Base-by-base conservation (phyloP, 2,797 vertebrate species). In the Dendrocincla fuliginosa region DNA sequence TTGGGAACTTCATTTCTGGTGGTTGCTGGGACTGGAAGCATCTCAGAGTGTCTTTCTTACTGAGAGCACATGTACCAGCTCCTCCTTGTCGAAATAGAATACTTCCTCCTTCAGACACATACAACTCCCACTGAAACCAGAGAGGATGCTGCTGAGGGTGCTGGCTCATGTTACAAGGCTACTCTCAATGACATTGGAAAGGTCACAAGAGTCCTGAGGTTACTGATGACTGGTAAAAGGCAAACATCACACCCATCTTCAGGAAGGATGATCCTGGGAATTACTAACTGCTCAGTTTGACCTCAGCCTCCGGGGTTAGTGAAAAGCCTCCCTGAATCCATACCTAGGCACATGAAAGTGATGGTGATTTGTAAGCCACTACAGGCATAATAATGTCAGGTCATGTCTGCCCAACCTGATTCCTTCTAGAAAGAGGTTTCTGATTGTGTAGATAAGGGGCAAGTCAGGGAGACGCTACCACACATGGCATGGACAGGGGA, bases 261-360 rank as follows among this genome's bases (percentile, higher is more conserved):
- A 11, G 4, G 37, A 11, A 78, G 33, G 4, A 75, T 6, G 14
- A 70, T 57, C 9, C 25, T 32, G 33, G 19, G 25, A 80, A 37
- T 33, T 73, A 50, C 14, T 0, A 0, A 35, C 2, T n/a, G 46
- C 2, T 10, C 27, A 59, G n/a, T 10, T 11, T 41, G 25, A 44
- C 25, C 15, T 50, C 39, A 32, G 25, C 8, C 35, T 5, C 27
- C 46, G 22, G 28, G 14, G 15, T 30, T 15, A 67, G 28, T 32
- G 25, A 13, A 79, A 44, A 49, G 37, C 39, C 12, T 79, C 28
- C 7, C 11, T 50, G 16, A 89, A 37, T 39, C n/a, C 22, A 15
- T 27, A 63, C 8, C 23, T 18, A 55, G 18, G 17, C 23, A 33
- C 6, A 5, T 8, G 6, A 70, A 74, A 11, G 35, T 53, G 25